phyloP scores from a whole-genome alignment of 2,888 invertebrate species.

The Chalcosyrphus nemorum region DNA sequence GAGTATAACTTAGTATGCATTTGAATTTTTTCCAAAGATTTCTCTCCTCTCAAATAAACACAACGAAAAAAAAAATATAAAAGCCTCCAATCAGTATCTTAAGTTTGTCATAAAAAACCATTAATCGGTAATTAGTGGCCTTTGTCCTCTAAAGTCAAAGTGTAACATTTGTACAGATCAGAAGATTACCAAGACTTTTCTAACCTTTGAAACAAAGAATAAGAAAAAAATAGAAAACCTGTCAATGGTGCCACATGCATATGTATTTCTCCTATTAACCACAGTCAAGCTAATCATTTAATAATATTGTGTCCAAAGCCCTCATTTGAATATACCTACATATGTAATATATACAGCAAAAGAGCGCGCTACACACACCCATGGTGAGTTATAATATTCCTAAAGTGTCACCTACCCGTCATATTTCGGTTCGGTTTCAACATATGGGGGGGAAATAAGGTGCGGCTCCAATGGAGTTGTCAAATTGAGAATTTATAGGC shows the following conservation, averaged over 20 bases:
- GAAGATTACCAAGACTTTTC: background rate
- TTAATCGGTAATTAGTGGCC: conserved; percentile 25
- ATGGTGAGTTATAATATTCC: conserved; percentile 4
- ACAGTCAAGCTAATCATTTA: background rate
- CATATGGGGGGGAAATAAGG: conserved; percentile 21
- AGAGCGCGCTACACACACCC: background rate
- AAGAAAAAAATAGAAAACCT: background rate
- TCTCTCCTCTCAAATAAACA: background rate
- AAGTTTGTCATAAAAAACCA: conserved; percentile 5
- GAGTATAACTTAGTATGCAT: background rate
- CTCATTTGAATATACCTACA: conserved; percentile 20
- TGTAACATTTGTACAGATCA: background rate
- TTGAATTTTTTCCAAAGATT: background rate
- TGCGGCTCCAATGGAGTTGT: conserved; percentile 45
- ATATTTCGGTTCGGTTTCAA: conserved; percentile 23
- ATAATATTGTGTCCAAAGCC: background rate
- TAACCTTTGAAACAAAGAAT: background rate
- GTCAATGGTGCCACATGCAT: background rate
- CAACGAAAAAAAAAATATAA: conserved; percentile 10
- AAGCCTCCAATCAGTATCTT: conserved; percentile 5
- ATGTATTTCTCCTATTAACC: background rate
- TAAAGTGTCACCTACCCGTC: conserved; percentile 41
- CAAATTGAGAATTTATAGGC: conserved; percentile 43
- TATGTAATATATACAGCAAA: background rate
- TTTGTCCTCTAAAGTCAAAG: conserved; percentile 13